These are phyloP conservation scores for Protobothrops flavoviridis DNA, from an alignment of 2,113 vertebrate genomes.

Conservation along the genomic window DNA sequence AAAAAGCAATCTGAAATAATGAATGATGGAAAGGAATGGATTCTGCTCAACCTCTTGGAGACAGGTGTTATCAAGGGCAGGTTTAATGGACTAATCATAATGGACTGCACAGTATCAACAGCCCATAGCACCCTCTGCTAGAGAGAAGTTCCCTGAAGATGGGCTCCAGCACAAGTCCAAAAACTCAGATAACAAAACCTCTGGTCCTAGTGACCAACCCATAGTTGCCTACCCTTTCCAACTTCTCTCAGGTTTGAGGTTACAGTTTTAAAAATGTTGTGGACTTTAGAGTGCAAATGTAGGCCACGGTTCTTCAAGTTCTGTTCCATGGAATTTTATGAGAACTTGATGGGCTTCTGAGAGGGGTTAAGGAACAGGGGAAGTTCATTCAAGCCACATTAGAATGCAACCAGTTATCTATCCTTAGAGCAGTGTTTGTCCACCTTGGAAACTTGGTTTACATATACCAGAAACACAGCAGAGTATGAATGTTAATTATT, in stretches of 20 bases:
- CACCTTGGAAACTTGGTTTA: background rate
- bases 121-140: too few relatives aligned
- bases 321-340: background rate
- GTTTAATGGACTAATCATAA: background rate
- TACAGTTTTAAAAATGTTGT: background rate
- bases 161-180: too few relatives aligned
- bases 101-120: background rate
- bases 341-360: background rate
- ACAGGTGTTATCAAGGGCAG: background rate
- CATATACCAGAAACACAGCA: rapidly evolving
- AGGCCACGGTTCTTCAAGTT: background rate
- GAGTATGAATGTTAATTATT: slow-evolving; percentile 17
- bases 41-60: background rate
- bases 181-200: too few relatives aligned
- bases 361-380: background rate
- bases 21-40: background rate
- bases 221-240: background rate
- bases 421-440: background rate
- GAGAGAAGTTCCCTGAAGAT: too few relatives aligned
- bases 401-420: background rate
- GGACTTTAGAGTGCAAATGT: background rate
- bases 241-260: background rate
- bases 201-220: too few relatives aligned
- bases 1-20: background rate
- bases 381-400: background rate